phyloP scores from a whole-genome alignment of 2,113 vertebrate species.

The Chaetodon auriga region DNA sequence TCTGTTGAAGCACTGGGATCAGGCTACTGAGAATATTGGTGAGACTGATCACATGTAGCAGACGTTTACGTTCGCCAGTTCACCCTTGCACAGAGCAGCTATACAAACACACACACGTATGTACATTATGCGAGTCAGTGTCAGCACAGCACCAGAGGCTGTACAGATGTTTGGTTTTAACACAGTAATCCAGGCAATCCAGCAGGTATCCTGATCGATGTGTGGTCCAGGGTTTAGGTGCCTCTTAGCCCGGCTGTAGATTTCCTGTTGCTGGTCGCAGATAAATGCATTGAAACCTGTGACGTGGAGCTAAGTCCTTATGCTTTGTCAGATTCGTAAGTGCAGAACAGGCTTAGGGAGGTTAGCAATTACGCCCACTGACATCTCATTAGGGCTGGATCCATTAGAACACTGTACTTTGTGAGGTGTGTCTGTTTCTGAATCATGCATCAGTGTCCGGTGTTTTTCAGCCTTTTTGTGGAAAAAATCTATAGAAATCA shows the following conservation, averaged over 20 bases:
- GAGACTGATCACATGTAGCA: background rate
- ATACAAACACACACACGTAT: background rate
- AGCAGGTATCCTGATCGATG: background rate
- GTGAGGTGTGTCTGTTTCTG: constrained; percentile 12
- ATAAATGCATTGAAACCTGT: constrained; percentile 6
- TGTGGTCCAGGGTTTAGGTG: background rate
- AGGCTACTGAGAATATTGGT: background rate
- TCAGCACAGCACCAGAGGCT: background rate
- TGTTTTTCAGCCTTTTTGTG: background rate
- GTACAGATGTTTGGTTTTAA: background rate
- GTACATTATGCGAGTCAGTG: background rate
- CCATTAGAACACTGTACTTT: constrained; percentile 32
- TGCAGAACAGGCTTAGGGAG: constrained; percentile 22
- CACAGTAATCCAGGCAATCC: background rate
- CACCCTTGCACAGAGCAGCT: background rate
- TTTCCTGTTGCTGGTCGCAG: background rate
- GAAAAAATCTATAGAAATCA: background rate
- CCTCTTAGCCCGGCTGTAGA: background rate
- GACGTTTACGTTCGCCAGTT: background rate
- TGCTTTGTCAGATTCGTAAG: background rate
- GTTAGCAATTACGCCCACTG: constrained; percentile 30
- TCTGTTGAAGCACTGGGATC: background rate
- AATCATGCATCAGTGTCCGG: constrained; percentile 11
- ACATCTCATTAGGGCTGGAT: constrained; percentile 36
- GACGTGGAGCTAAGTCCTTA: constrained; percentile 4